phyloP scores from a whole-genome alignment of 2,797 vertebrate genomes.

The Silurus aristotelis region DNA sequence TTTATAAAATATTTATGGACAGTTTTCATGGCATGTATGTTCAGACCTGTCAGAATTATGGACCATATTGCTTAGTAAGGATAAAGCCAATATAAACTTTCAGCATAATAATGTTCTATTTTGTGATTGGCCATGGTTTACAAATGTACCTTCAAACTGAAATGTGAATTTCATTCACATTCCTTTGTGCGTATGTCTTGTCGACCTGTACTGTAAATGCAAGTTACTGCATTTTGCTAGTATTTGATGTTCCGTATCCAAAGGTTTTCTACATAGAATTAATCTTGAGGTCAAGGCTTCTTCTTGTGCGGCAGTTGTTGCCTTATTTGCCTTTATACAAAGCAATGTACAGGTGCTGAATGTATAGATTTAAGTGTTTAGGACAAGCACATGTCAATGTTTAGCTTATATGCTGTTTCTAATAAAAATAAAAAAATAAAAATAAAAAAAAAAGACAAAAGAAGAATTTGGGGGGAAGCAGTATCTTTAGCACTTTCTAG shows the following conservation, averaged over 20 bases:
- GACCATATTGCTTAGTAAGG: not conserved
- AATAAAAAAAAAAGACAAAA: not conserved
- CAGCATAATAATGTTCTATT: not conserved
- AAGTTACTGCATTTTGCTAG: not conserved
- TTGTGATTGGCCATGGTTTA: not conserved
- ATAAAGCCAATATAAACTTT: not conserved
- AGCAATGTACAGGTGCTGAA: not conserved
- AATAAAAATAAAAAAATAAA: not conserved
- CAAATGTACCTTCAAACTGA: not conserved
- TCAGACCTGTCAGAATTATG: no score
- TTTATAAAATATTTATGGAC: no score
- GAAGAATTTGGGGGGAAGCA: not conserved
- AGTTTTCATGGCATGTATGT: no score
- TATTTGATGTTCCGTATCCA: not conserved
- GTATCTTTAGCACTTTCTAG: not conserved
- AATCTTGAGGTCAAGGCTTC: not conserved
- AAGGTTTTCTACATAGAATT: not conserved
- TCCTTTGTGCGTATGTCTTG: not conserved
- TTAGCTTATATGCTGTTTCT: not conserved
- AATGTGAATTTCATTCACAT: not conserved
- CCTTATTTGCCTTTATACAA: constrained; percentile 27
- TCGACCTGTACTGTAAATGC: not conserved
- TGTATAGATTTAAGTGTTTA: not conserved
- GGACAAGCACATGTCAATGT: not conserved
- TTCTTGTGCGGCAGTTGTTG: not conserved